Evolutionary conservation across 2,888 invertebrate species (phyloP).

Genomic region (Diabrotica balteata): DNA sequence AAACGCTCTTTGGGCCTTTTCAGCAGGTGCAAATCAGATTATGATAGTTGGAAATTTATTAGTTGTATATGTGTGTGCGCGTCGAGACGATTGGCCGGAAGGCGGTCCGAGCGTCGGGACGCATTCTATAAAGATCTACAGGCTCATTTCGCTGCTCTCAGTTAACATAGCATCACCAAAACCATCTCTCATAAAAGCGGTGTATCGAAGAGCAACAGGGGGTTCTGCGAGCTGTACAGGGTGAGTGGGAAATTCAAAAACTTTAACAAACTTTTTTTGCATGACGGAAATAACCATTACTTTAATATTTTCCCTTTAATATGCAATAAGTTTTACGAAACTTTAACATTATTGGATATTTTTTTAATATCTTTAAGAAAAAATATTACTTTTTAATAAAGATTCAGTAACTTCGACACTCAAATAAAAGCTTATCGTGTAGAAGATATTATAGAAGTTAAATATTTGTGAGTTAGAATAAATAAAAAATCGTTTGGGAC

Average conservation of each 20-base stretch:
- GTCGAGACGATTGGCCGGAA: conserved; percentile 28
- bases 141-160: conserved; percentile 41
- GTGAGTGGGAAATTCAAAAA: neutral
- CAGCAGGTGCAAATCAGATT: conserved; percentile 14
- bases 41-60: conserved; percentile 14
- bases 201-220: neutral
- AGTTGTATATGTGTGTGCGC: conserved; percentile 11
- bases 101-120: conserved; percentile 43
- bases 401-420: too few species aligned
- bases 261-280: neutral
- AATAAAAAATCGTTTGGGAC: too few species aligned
- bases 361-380: too few species aligned
- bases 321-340: too few species aligned
- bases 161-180: conserved; percentile 37
- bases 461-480: too few species aligned
- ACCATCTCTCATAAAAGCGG: neutral
- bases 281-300: too few species aligned
- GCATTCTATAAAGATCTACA: conserved; percentile 46
- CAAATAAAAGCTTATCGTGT: too few species aligned
- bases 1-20: too few species aligned
- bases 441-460: too few species aligned
- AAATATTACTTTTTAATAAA: too few species aligned
- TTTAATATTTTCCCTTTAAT: too few species aligned
- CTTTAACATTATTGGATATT: too few species aligned
- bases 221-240: neutral